Evolutionary conservation across 2,888 invertebrate species (phyloP), one percentile per base, ranked within the genome.

Genomic region (Trichopoda pennipes): DNA sequence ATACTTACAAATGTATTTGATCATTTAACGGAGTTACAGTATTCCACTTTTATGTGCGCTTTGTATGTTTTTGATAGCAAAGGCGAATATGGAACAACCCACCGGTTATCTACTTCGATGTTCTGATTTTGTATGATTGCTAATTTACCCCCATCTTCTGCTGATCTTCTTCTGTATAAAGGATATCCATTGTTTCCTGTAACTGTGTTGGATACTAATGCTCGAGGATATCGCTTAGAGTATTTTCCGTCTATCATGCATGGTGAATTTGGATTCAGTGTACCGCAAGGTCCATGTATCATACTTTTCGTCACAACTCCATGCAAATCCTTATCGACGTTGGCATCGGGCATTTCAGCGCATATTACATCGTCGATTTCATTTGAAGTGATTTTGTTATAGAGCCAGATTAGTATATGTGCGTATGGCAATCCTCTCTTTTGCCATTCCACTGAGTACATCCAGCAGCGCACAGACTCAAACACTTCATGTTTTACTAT

Each of bases 281-380:
- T n/a, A n/a, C n/a, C n/a, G n/a, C 69, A 60, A 35, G 69, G 61
- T 28, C 76, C 70, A 61, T 77, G 77, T 32, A 77, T 70, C 77
- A 77, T 70, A n/a, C 60, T 64, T 12, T 38, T 64, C 12, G 23
- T 75, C 12, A 66, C 66, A 49, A 75, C 66, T 56, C 66, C 58
- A 38, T 38, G 38, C 21, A 58, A 32, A 38, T 58, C 19, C 19
- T 12, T 12, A 58, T 58, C 58, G 19, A 16, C n/a, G 35, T 58
- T 38, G 9, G 4, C 3, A 38, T 58, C 58, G 21, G 58, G 58
- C 19, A 58, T 58, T 32, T 58, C 58, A 1, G 58, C 58, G 16
- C 38, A 58, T 38, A 58, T 58, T 35, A 38, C 38, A 7, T 58
- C 38, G 35, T 58, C 38, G 3, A 38, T 38, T 56, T 56, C 32